Conservation (phyloP, 2,113 vertebrate genomes). For the Brachionichthys hirsutus region DNA sequence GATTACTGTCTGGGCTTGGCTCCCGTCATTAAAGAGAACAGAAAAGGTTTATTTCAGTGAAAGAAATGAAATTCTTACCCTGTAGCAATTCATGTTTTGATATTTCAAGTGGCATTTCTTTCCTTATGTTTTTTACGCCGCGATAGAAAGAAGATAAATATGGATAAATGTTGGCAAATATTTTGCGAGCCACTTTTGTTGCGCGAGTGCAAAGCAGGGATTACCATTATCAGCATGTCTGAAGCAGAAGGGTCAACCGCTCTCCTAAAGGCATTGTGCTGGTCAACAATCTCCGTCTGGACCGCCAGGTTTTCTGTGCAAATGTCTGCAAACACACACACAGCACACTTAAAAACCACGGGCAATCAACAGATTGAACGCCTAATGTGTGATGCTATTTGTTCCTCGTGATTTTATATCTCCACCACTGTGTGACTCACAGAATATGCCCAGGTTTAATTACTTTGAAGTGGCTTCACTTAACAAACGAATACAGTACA, state of each 20-base stretch:
- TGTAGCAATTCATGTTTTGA: too few species aligned
- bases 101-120: too few species aligned
- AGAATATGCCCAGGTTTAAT: slow-evolving; percentile 48
- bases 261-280: slow-evolving; percentile 68
- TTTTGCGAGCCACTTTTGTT: neutral
- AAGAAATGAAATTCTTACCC: too few species aligned
- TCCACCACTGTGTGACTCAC: slow-evolving; percentile 25
- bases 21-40: too few species aligned
- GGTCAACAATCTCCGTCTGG: slow-evolving; percentile 63
- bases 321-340: slow-evolving; percentile 20
- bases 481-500: slow-evolving; percentile 28
- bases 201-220: neutral
- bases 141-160: neutral
- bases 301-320: slow-evolving; percentile 44
- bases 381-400: slow-evolving; percentile 32
- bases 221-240: slow-evolving; percentile 75
- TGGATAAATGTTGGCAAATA: neutral
- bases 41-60: too few species aligned
- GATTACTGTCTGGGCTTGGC: neutral
- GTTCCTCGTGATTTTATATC: slow-evolving; percentile 5
- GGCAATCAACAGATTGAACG: slow-evolving; percentile 39
- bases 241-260: slow-evolving; percentile 54
- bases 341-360: slow-evolving; percentile 19
- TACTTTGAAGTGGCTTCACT: slow-evolving; percentile 12
- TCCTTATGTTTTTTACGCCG: too few species aligned